Percentiles rank a stretch among this genome's conserved stretches.
These are phyloP conservation scores for Etheostoma perlongum DNA, from an alignment of 2,797 vertebrate species.

Conservation along the genomic window DNA sequence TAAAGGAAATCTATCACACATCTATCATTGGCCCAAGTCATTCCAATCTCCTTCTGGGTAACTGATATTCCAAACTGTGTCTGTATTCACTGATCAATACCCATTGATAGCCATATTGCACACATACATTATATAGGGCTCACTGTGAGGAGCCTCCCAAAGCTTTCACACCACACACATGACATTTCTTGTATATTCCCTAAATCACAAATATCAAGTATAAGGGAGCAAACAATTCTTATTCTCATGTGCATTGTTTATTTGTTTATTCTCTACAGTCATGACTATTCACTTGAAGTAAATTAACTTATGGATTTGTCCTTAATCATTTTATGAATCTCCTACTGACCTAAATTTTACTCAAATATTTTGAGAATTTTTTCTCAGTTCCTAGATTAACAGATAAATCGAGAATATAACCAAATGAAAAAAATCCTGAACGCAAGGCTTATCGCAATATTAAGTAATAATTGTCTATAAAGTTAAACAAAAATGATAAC, in stretches of 20 bases:
- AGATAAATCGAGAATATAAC: not conserved
- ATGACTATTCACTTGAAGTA: not conserved
- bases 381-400: not conserved
- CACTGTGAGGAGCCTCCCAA: constrained; percentile 40
- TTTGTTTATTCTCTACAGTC: constrained; percentile 30
- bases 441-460: not conserved
- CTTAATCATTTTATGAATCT: not conserved
- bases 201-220: constrained; percentile 51
- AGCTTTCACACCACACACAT: constrained; percentile 29
- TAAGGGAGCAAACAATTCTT: constrained; percentile 25
- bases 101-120: constrained; percentile 68
- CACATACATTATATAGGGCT: constrained; percentile 51
- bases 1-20: constrained; percentile 30
- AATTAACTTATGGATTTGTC: not conserved
- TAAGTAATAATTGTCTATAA: not conserved
- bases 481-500: not conserved
- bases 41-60: constrained; percentile 46
- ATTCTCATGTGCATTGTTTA: constrained; percentile 36
- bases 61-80: constrained; percentile 52
- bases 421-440: not conserved
- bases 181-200: constrained; percentile 12
- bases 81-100: constrained; percentile 69
- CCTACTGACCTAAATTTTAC: not conserved
- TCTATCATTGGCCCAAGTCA: constrained; percentile 30
- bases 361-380: not conserved